Percentiles rank a stretch among this genome's conserved stretches.
Conservation (phyloP, 2,113 vertebrate species). For the Carettochelys insculpta region DNA sequence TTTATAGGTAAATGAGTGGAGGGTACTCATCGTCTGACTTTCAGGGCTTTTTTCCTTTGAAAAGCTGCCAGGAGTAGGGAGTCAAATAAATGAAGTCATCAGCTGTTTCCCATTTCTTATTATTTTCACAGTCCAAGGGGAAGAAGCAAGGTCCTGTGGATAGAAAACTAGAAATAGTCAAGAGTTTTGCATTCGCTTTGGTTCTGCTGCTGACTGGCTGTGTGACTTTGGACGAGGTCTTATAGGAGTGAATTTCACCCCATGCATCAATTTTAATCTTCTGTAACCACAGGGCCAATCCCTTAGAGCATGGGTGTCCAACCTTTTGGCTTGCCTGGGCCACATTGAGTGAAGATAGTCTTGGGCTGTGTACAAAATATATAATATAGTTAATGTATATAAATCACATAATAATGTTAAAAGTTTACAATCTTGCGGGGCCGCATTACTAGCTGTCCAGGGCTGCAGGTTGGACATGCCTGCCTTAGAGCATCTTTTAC, state of each 20-base stretch:
- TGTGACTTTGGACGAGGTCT: background rate
- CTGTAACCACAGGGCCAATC: too few relatives aligned
- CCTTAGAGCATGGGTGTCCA: background rate
- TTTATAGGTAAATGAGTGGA: background rate
- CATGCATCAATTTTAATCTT: background rate
- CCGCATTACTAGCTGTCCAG: too few relatives aligned
- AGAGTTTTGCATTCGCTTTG: background rate
- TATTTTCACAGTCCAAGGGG: background rate
- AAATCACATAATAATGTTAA: too few relatives aligned
- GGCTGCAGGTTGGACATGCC: too few relatives aligned
- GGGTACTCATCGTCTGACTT: background rate
- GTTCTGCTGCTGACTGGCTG: background rate
- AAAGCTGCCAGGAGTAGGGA: background rate
- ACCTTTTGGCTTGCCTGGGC: too few relatives aligned
- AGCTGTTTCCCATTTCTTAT: background rate
- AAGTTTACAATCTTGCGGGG: too few relatives aligned
- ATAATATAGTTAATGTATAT: too few relatives aligned
- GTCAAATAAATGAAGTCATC: background rate
- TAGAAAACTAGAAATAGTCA: background rate
- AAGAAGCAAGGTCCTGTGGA: slow-evolving; percentile 26
- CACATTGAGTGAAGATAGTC: too few relatives aligned
- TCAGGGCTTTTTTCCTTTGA: background rate
- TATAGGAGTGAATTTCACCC: background rate
- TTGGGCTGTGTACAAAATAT: too few relatives aligned
- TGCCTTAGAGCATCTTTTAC: background rate